Percentiles rank a stretch among this genome's conserved stretches.
Conservation (phyloP, 2,113 vertebrate species). For the Cebus imitator region DNA sequence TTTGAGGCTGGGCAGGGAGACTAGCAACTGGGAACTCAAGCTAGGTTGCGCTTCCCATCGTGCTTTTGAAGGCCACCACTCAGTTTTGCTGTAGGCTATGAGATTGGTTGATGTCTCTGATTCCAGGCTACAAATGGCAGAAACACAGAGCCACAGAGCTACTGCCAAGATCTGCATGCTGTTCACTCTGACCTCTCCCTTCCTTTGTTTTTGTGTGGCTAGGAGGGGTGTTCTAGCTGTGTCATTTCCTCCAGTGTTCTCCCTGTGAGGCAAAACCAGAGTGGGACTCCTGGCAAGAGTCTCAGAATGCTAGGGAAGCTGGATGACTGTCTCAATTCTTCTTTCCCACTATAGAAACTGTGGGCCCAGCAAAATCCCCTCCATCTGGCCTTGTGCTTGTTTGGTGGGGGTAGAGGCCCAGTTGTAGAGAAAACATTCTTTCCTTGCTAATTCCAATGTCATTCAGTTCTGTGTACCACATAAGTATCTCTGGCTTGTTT, state of each 20-base stretch:
- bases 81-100: neutral
- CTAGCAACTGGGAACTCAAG: neutral
- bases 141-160: neutral
- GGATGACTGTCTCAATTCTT: neutral
- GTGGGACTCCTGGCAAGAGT: neutral
- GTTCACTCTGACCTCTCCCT: neutral
- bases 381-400: neutral
- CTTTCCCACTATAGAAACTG: neutral
- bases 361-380: neutral
- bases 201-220: neutral
- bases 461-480: neutral
- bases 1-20: neutral
- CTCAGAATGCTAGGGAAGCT: neutral
- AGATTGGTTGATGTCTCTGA: neutral
- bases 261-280: neutral
- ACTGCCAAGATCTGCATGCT: neutral
- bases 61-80: neutral
- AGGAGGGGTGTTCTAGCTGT: neutral
- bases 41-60: neutral
- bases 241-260: neutral
- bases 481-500: neutral
- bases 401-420: neutral
- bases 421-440: neutral
- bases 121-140: neutral
- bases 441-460: neutral